These are phyloP conservation scores for Ornithoptera priamus DNA, from an alignment of 2,888 invertebrate genomes.

Conservation along the genomic window DNA sequence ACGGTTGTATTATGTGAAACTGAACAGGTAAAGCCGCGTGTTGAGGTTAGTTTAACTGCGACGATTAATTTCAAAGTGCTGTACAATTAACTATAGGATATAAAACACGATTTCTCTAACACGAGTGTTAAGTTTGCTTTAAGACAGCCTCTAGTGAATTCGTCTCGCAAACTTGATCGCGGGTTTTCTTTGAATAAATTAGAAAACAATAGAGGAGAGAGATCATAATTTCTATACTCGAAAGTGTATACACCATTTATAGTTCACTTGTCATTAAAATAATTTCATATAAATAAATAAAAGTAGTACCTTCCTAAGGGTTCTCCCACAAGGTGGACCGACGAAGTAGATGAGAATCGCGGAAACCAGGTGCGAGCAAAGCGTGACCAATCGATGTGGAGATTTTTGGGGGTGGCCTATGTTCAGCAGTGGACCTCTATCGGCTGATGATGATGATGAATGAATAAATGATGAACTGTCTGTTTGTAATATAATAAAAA, in stretches of 20 bases:
- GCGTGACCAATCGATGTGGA: too few relatives aligned
- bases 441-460: too few relatives aligned
- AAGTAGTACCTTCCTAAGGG: too few relatives aligned
- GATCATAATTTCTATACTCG: not conserved
- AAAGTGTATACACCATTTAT: too few relatives aligned
- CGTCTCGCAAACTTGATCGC: not conserved
- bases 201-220: not conserved
- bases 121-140: not conserved
- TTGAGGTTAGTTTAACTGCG: constrained; percentile 2
- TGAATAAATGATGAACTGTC: too few relatives aligned
- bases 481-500: too few relatives aligned
- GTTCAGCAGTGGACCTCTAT: too few relatives aligned
- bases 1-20: constrained; percentile 18
- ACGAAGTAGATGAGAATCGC: too few relatives aligned
- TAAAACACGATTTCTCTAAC: not conserved
- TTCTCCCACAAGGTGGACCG: too few relatives aligned
- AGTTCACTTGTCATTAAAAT: not conserved
- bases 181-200: not conserved
- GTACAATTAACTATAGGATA: not conserved
- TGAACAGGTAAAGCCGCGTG: constrained; percentile 1
- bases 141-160: not conserved
- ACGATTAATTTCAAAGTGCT: not conserved
- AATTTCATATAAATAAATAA: not conserved
- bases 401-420: too few relatives aligned
- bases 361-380: too few relatives aligned